Base-by-base conservation (phyloP, 2,797 vertebrate genomes). In the Rhinichthys osculus region DNA sequence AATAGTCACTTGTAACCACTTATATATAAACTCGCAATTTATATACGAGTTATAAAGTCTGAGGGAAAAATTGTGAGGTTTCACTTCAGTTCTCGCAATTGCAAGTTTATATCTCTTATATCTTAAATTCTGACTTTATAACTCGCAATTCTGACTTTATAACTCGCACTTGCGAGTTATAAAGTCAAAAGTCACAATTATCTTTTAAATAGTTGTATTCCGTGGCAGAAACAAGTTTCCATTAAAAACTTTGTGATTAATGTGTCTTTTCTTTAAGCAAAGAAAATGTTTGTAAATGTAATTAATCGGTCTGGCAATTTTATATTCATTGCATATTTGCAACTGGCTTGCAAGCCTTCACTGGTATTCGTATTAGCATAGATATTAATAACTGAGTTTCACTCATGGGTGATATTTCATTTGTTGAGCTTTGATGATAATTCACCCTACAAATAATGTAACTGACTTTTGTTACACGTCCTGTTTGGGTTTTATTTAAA, bases 241-340 rank as follows among this genome's bases (percentile, higher is more conserved):
- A 47, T 47, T 13, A 14, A 47, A 47, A 4, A 14, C 44, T 0
- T 52, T 19, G 8, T 42, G 13, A 42, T 62, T 42, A 78, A 62
- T 14, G n/a, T n/a, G 9, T 78, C 35, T 27, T 78, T 62, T n/a
- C 13, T 59, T 27, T 40, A 27, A 57, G 50, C 33, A 16, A 27
- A 40, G 9, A 17, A 78, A 42, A 16, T 1, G 33, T n/a, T 40
- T 27, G 14, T 42, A 62, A 42, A 78, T 42, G 1, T 62, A 62
- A 17, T 7, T 62, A 42, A 42, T 40, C 14, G 5, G 11, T 78
- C 33, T 0, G 3, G 23, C 33, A 40, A 59, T 59, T 76, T 52
- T 8, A 80, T 67, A 67, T 80, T 50, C 62, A 80, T 69, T 66
- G n/a, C 59, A 66, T 67, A 47, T 81, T 69, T 35, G 59, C 27